Conservation (phyloP, 1,140 invertebrate genomes). For the Drusus annulatus region DNA sequence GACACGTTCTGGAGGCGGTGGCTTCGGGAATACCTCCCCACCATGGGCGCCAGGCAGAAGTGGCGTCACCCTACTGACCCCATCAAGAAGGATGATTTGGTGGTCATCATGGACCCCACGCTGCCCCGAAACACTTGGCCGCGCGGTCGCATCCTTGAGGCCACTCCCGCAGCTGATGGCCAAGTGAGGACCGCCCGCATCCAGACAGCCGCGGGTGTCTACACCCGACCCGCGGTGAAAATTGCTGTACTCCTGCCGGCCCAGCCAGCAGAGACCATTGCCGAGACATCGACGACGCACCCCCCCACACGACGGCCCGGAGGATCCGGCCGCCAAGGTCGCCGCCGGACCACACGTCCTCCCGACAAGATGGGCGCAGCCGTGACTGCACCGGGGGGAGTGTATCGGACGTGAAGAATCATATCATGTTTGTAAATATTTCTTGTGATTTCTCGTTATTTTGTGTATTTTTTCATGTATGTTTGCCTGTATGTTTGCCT, state of each 20-base stretch:
- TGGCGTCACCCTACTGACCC: neutral
- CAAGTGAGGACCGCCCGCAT: neutral
- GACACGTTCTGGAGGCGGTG: constrained; percentile 60
- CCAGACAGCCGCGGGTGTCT: neutral
- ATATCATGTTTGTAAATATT: no score
- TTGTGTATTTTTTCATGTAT: no score
- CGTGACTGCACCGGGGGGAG: no score
- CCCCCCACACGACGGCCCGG: no score
- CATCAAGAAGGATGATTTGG: neutral
- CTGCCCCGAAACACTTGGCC: neutral
- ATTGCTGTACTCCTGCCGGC: neutral
- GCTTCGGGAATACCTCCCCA: constrained; percentile 49
- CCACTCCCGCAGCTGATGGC: neutral
- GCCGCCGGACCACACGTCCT: no score
- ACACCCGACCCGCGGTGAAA: neutral
- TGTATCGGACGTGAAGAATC: no score
- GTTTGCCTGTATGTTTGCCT: no score
- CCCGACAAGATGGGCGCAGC: no score
- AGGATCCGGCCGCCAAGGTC: no score
- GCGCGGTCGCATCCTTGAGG: neutral
- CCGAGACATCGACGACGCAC: no score
- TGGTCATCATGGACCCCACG: neutral
- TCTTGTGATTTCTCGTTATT: no score
- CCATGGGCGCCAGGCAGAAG: neutral
- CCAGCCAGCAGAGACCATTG: no score